A percentile compares a stretch with the other conserved stretches of the same genome.
Conservation (phyloP, 2,113 vertebrate genomes). For the Pholis gunnellus region DNA sequence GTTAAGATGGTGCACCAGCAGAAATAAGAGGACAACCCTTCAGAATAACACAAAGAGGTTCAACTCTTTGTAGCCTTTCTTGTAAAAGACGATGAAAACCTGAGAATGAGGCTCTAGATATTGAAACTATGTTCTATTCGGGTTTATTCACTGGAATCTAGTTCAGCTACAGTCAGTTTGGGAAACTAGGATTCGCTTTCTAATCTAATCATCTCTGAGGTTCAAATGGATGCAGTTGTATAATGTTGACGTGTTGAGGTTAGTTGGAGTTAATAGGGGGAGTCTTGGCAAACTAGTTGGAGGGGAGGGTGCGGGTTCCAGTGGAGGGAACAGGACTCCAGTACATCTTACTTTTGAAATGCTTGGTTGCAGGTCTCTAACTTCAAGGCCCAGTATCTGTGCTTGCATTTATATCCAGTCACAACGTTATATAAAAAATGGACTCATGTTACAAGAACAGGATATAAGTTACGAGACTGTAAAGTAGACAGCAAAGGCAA, state of each 20-base stretch:
- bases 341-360: slow-evolving; percentile 82
- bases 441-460: slow-evolving; percentile 47
- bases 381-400: slow-evolving; percentile 84
- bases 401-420: slow-evolving; percentile 82
- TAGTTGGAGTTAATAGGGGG: slow-evolving; percentile 74
- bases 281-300: slow-evolving; percentile 53
- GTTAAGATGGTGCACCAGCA: slow-evolving; percentile 46
- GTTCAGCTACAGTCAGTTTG: slow-evolving; percentile 64
- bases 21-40: neutral
- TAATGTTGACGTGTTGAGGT: slow-evolving; percentile 52
- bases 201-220: slow-evolving; percentile 32
- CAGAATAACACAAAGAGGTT: slow-evolving; percentile 17
- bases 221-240: slow-evolving; percentile 44
- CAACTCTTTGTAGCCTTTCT: neutral
- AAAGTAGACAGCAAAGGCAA: slow-evolving; percentile 16
- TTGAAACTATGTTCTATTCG: slow-evolving; percentile 28
- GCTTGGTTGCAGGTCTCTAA: slow-evolving; percentile 81
- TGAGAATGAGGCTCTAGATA: slow-evolving; percentile 13
- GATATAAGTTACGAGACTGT: neutral
- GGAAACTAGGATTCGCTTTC: slow-evolving; percentile 30
- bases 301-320: slow-evolving; percentile 44
- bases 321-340: slow-evolving; percentile 45
- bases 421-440: slow-evolving; percentile 70
- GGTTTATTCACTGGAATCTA: slow-evolving; percentile 53
- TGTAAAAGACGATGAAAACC: slow-evolving; percentile 3